Percentiles rank a stretch among this genome's conserved stretches.
Evolutionary conservation across 2,888 invertebrate species (phyloP).

Genomic region (Torymus texanus): DNA sequence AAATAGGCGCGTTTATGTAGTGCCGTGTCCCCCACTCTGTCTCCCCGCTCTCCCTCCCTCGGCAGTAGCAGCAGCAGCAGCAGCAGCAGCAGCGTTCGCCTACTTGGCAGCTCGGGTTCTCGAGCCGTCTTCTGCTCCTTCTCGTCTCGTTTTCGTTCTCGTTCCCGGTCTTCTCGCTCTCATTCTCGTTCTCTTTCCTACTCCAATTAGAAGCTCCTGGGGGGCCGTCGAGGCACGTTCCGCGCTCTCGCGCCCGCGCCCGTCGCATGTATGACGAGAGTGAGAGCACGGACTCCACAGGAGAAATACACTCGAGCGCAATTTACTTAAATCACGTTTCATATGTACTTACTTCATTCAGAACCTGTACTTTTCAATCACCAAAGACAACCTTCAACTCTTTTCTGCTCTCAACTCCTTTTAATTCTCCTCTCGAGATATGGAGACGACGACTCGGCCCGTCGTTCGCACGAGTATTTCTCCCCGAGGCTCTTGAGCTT

Average conservation of each 20-base stretch:
- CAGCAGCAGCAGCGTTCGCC: constrained; percentile 16
- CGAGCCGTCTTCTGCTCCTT: constrained; percentile 33
- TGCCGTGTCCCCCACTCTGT: constrained; percentile 46
- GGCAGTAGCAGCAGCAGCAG: too few species aligned
- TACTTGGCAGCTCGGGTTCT: constrained; percentile 37
- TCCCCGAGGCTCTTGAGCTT: too few species aligned
- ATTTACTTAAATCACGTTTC: constrained; percentile 58
- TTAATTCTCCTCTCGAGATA: not conserved
- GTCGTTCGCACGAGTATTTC: too few species aligned
- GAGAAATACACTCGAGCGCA: constrained; percentile 52
- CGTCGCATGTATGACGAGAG: constrained; percentile 34
- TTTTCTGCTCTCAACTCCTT: not conserved
- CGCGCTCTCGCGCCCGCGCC: constrained; percentile 56
- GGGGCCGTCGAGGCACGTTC: constrained; percentile 66
- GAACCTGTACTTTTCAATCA: constrained; percentile 48
- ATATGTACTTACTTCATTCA: constrained; percentile 49
- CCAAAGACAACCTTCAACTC: constrained; percentile 8
- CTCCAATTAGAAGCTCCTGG: constrained; percentile 73
- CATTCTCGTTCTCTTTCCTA: constrained; percentile 60
- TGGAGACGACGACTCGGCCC: too few species aligned
- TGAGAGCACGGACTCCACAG: not conserved
- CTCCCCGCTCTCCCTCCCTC: not conserved
- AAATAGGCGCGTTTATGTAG: constrained; percentile 74
- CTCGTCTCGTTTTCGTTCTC: constrained; percentile 35
- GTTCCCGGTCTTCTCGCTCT: constrained; percentile 17